Evolutionary conservation across 35 echinoderm and acorn worm species (phyloP), one percentile per base, ranked within the genome.

Genomic region (Apostichopus californicus): DNA sequence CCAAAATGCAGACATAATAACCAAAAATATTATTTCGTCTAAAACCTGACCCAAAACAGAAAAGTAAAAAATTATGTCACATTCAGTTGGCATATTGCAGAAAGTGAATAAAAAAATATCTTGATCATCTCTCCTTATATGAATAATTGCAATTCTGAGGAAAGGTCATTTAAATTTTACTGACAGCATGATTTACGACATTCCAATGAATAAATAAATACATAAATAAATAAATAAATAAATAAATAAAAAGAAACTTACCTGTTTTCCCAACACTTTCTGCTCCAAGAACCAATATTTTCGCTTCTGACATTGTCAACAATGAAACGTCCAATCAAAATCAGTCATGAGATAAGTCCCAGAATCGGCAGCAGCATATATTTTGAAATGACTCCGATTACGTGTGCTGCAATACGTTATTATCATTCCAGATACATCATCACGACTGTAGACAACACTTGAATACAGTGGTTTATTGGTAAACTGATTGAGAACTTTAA

Each of bases 191-290:
- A 46, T 46, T 46, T 46, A 46, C 34, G 12, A 12, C 68, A 81
- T 81, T 81, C 34, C 15, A 81, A 81, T 11, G 34, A 81, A 46
- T 3, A 3, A 46, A 46, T 46, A 46, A 46, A 46, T 46, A 46
- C 34, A 46, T 46, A 46, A 46, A 81, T 4, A 81, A 12, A n/a
- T 23, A 25, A 80, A 54, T 18, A 20, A n/a, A 46, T 46, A 46
- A 46, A 81, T 4, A 81, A 56, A 56, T 3, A 46, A 4, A 46
- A 46, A 46, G 34, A 46, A 46, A 1, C 83, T 87, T 18, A 89
- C 86, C 86, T 64, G 86, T 89, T 89, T 89, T 89, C 61, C 86
- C 86, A 89, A 89, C 86, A 13, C 63, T 75, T 72, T 89, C 86
- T 34, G 61, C 86, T 52, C 86, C 86, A 5, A 89, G 57, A 72